Evolutionary conservation across 1,140 invertebrate species (phyloP).

Genomic region (Calycopis cecrops): DNA sequence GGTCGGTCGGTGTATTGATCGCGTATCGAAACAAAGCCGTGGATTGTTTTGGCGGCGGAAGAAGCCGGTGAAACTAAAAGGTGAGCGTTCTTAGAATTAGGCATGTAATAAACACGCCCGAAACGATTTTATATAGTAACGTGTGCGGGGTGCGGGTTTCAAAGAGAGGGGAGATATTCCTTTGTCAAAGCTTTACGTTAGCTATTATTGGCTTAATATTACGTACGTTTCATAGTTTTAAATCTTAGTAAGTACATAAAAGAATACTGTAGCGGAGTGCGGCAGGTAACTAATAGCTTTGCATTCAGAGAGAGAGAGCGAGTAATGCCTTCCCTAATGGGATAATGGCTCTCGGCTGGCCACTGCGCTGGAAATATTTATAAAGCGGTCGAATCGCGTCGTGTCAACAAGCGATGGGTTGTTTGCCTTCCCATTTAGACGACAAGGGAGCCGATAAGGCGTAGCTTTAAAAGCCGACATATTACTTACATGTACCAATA

Average conservation of each 20-base stretch:
- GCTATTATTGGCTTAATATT: neutral
- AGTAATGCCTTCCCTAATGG: slow-evolving; percentile 68
- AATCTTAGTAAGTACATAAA: neutral
- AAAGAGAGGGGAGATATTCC: slow-evolving; percentile 24
- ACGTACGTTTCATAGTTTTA: neutral
- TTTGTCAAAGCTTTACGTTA: slow-evolving; percentile 13
- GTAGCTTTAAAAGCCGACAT: slow-evolving; percentile 28
- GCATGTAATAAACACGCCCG: slow-evolving; percentile 12
- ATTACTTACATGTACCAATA: neutral
- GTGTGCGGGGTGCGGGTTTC: slow-evolving; percentile 24
- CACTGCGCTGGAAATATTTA: slow-evolving; percentile 63
- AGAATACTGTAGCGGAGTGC: slow-evolving; percentile 22
- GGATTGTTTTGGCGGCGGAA: slow-evolving; percentile 61
- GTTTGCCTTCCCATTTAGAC: slow-evolving; percentile 65
- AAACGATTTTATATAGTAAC: slow-evolving; percentile 1
- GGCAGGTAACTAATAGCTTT: slow-evolving; percentile 48
- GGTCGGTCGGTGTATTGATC: slow-evolving; percentile 67
- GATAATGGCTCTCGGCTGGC: slow-evolving; percentile 56
- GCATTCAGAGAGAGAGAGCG: slow-evolving; percentile 41
- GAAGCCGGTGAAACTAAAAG: slow-evolving; percentile 43
- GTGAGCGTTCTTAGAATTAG: slow-evolving; percentile 48
- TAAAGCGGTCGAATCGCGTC: slow-evolving; percentile 60
- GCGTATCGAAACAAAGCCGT: slow-evolving; percentile 57
- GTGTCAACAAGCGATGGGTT: slow-evolving; percentile 60
- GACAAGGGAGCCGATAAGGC: slow-evolving; percentile 50